Evolutionary conservation across 2,888 invertebrate genomes (phyloP).

Genomic region (Lithophane semibrunnea): DNA sequence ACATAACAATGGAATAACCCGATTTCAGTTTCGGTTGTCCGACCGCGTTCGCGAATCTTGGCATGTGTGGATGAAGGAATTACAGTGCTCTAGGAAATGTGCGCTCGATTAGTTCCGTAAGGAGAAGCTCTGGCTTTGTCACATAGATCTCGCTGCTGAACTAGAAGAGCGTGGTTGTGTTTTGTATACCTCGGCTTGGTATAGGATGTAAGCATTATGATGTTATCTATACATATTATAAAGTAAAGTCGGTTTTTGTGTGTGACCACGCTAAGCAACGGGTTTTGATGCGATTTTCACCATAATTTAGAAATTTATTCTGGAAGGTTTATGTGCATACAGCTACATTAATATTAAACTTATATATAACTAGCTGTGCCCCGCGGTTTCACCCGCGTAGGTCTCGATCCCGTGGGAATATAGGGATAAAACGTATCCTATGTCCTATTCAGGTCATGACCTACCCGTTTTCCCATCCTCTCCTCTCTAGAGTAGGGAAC

Average conservation of each 20-base stretch:
- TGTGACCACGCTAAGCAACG: background rate
- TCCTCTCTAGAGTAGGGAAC: no score
- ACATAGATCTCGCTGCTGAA: background rate
- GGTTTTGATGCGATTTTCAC: background rate
- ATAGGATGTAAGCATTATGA: background rate
- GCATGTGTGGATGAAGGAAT: conserved; percentile 12
- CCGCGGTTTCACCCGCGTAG: no score
- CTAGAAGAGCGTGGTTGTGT: background rate
- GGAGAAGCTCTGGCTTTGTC: background rate
- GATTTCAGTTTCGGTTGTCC: conserved; percentile 30
- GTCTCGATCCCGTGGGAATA: no score
- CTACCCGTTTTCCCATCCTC: no score
- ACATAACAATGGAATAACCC: conserved; percentile 33
- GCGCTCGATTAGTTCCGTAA: background rate
- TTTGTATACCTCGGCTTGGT: background rate
- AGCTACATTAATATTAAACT: background rate
- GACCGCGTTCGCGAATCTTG: conserved; percentile 15
- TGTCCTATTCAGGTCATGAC: no score
- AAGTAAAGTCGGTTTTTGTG: background rate
- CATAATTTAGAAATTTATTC: no score
- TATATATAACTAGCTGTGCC: no score
- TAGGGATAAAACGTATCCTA: no score
- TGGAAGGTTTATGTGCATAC: no score
- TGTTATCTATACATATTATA: background rate
- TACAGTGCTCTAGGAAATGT: background rate